These are phyloP conservation scores for Cyprinodon diabolis DNA, from an alignment of 2,797 vertebrate species.

Conservation along the genomic window DNA sequence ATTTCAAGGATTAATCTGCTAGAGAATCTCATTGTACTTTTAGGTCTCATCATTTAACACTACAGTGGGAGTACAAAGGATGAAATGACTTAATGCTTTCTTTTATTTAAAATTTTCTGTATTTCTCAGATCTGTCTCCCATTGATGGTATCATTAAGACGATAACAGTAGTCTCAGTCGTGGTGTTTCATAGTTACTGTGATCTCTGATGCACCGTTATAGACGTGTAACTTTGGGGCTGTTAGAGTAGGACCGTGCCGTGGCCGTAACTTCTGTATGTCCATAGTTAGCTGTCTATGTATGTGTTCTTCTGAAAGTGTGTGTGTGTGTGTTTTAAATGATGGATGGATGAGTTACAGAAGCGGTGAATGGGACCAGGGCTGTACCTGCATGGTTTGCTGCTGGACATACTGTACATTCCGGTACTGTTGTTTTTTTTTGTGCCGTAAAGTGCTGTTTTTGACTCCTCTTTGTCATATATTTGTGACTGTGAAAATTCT, in stretches of 20 bases:
- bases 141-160: constrained; percentile 50
- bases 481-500: constrained; percentile 68
- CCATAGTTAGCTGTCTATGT: constrained; percentile 11
- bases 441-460: constrained; percentile 80
- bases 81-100: constrained; percentile 25
- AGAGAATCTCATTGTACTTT: constrained; percentile 38
- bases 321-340: constrained; percentile 25
- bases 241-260: constrained; percentile 69
- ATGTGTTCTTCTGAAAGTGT: constrained; percentile 21
- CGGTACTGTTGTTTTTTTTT: constrained; percentile 74
- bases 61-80: constrained; percentile 21
- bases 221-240: constrained; percentile 64
- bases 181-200: constrained; percentile 64
- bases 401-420: constrained; percentile 75
- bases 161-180: constrained; percentile 48
- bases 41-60: constrained; percentile 31
- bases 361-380: constrained; percentile 30
- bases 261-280: constrained; percentile 63
- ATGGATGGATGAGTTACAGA: background rate
- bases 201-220: constrained; percentile 55
- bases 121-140: constrained; percentile 25
- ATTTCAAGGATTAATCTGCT: constrained; percentile 46
- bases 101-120: constrained; percentile 15
- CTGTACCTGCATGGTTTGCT: constrained; percentile 65
- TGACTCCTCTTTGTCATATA: constrained; percentile 69